Conservation (phyloP, 2,113 vertebrate genomes). For the Illadopsis cleaveri region DNA sequence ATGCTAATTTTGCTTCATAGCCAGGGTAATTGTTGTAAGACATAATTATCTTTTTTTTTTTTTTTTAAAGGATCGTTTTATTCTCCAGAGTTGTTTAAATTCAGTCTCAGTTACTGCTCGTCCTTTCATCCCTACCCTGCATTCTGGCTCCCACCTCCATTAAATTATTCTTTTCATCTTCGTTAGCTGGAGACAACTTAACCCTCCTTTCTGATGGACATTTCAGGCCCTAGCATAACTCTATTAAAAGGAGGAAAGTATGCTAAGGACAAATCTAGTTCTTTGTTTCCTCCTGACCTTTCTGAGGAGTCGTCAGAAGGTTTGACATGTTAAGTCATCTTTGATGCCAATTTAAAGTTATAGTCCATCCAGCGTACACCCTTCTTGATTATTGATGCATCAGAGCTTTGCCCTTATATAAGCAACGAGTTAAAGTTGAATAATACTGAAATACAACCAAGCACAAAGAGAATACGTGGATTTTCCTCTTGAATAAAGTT, state of each 20-base stretch:
- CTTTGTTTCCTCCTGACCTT: conserved; percentile 58
- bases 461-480: not conserved
- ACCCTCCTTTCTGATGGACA: conserved; percentile 51
- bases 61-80: conserved; percentile 65
- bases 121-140: conserved; percentile 62
- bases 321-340: conserved; percentile 32
- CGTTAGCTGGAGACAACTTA: conserved; percentile 54
- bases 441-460: not conserved
- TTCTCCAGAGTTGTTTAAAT: conserved; percentile 75
- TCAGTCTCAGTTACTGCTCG: conserved; percentile 67
- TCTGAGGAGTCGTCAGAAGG: not conserved
- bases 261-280: conserved; percentile 31
- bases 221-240: conserved; percentile 39
- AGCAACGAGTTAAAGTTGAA: not conserved
- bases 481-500: not conserved
- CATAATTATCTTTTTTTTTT: conserved; percentile 76
- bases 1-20: conserved; percentile 83
- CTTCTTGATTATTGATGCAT: not conserved
- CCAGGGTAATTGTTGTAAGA: conserved; percentile 79
- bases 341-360: conserved; percentile 48
- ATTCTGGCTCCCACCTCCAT: conserved; percentile 50
- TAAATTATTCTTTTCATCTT: conserved; percentile 71
- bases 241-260: conserved; percentile 39
- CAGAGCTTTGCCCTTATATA: conserved; percentile 28
- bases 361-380: not conserved